Base-by-base conservation (phyloP, 2,113 vertebrate genomes). In the Phrynocephalus versicolor region DNA sequence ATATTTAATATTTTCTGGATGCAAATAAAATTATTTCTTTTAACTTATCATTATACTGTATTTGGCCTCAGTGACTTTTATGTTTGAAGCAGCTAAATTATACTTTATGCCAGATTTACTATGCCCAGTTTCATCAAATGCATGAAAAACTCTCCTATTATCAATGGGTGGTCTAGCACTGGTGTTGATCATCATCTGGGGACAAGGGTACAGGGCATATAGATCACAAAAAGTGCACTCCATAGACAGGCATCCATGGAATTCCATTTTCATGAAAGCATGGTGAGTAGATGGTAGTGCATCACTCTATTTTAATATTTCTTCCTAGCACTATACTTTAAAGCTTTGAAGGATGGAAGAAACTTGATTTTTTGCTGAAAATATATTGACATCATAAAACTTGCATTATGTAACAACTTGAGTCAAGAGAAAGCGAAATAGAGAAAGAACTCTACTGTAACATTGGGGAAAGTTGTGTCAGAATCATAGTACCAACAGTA, bases 1-100 rank as follows among this genome's bases (percentile, higher is more conserved):
- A 95, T 95, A 93, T 93, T 95, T 95, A 92, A 95, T 82, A 86
- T 89, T 92, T 94, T 89, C 15, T 75, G 83, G 60, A 45, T 92
- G 85, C 90, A 90, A 91, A 90, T 64, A 87, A 9, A 45, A 88
- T 16, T 18, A 73, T 93, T 91, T 87, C 60, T 81, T 84, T n/a
- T 86, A 51, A 67, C 35, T 83, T 91, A 89, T 65, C 60, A 85
- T 91, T 88, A 71, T 85, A 78, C 84, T 89, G 81, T 82, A 87
- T 93, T 85, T 89, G 87, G 3, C 9, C 72, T 85, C 55, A 37
- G 7, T 75, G 19, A 7, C 57, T 91, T 91, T 90, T 51, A 81
- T 87, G 39, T 88, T 88, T 89, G 71, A 88, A 86, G 18, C 8
- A 27, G 81, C 45, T 78, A 2, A 35, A 71, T 86, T 91, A 81